Conservation (phyloP, 2,797 vertebrate genomes). For the Protonibea diacanthus region DNA sequence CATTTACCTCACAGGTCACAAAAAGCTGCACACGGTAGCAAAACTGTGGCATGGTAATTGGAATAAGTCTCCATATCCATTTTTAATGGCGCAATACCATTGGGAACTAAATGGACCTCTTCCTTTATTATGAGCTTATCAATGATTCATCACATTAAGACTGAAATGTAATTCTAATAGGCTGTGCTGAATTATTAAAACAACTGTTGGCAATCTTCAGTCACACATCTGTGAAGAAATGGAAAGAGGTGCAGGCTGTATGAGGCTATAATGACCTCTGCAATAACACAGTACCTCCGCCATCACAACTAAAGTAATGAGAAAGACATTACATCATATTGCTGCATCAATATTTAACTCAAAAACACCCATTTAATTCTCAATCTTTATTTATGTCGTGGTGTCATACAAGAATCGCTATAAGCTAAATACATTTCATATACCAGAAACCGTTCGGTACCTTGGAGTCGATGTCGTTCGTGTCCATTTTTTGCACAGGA, state of each 20-base stretch:
- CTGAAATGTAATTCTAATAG: constrained; percentile 78
- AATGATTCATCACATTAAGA: constrained; percentile 82
- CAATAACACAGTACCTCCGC: constrained; percentile 1
- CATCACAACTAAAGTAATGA: constrained; percentile 6
- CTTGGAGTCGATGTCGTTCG: constrained; percentile 64
- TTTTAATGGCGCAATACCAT: constrained; percentile 75
- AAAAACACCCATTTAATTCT: constrained; percentile 4
- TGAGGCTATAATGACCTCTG: constrained; percentile 23
- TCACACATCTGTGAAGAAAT: constrained; percentile 48
- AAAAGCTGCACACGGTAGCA: constrained; percentile 58
- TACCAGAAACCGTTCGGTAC: constrained; percentile 50
- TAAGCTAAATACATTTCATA: not conserved
- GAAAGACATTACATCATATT: constrained; percentile 16
- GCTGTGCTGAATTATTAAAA: constrained; percentile 81
- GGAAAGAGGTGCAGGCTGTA: constrained; percentile 28
- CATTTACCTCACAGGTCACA: constrained; percentile 70
- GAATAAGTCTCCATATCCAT: constrained; percentile 72
- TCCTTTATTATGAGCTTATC: constrained; percentile 78
- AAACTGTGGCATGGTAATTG: constrained; percentile 58
- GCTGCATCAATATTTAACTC: constrained; percentile 44
- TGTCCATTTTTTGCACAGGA: constrained; percentile 39
- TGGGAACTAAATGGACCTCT: constrained; percentile 70
- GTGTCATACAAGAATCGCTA: not conserved
- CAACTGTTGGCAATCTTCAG: constrained; percentile 51
- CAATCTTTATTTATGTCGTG: not conserved